Percentiles rank a stretch among this genome's conserved stretches.
phyloP scores from a whole-genome alignment of 2,888 invertebrate species.

The Slavum lentiscoides region DNA sequence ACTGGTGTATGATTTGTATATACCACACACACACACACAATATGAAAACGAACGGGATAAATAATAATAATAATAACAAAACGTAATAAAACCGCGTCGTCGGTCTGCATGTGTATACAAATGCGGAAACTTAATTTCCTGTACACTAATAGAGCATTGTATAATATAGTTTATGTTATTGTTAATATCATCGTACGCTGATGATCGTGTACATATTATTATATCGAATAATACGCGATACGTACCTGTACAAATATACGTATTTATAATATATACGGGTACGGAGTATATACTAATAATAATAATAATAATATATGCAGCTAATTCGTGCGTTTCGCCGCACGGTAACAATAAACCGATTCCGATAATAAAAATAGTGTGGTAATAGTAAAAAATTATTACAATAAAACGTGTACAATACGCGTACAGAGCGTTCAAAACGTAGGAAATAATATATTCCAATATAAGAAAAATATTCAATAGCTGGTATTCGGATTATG shows the following conservation, averaged over 20 bases:
- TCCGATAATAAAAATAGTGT: neutral
- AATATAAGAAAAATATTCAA: no score
- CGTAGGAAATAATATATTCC: no score
- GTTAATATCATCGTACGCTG: neutral
- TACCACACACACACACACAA: no score
- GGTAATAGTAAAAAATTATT: neutral
- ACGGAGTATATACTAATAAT: no score
- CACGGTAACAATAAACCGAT: slow-evolving; percentile 25
- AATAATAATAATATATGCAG: neutral
- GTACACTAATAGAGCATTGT: slow-evolving; percentile 50
- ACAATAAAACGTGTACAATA: no score
- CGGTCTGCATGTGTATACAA: neutral
- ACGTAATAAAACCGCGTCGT: neutral
- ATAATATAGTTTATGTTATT: neutral
- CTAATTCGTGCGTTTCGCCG: slow-evolving; percentile 43
- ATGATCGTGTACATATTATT: slow-evolving; percentile 3
- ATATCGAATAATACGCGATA: neutral
- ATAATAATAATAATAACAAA: neutral
- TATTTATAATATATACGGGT: neutral
- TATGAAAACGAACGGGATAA: neutral
- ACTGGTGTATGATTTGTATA: no score
- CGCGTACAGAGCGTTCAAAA: no score
- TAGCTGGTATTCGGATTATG: no score
- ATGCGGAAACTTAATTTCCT: slow-evolving; percentile 52
- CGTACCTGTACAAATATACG: neutral